phyloP scores from a whole-genome alignment of 2,113 vertebrate genomes.

The Alces alces region DNA sequence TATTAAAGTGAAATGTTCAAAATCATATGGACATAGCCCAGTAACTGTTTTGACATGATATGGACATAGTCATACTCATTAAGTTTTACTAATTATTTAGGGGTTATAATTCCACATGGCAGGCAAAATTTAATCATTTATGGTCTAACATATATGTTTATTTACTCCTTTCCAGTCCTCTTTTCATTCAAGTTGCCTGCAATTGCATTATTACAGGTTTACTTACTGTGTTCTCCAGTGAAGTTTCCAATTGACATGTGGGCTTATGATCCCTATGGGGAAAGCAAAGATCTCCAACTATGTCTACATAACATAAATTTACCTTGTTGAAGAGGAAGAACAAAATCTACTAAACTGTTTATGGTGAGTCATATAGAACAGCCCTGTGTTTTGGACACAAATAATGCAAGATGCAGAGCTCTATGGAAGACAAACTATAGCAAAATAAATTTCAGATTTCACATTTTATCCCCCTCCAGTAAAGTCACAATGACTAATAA shows the following conservation, averaged over 20 bases:
- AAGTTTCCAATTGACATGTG: background rate
- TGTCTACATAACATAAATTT: slow-evolving; percentile 27
- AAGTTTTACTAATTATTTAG: background rate
- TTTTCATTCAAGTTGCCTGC: background rate
- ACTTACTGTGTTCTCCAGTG: background rate
- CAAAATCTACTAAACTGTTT: background rate
- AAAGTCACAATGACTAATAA: background rate
- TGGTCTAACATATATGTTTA: background rate
- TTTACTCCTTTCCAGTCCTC: background rate
- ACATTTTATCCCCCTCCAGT: background rate
- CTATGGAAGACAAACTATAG: background rate
- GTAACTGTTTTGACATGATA: background rate
- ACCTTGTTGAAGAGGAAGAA: slow-evolving; percentile 8
- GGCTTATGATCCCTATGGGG: background rate
- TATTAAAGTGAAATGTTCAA: background rate
- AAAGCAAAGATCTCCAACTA: slow-evolving; percentile 3
- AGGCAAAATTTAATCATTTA: background rate
- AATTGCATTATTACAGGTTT: slow-evolving; percentile 2
- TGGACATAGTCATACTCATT: background rate
- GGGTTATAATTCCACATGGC: background rate
- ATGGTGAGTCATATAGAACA: background rate
- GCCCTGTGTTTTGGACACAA: background rate
- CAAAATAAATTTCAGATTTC: background rate
- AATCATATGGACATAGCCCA: background rate
- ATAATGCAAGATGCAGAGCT: background rate